These are phyloP conservation scores for Synanthedon formicaeformis DNA, from an alignment of 2,888 invertebrate species.

Conservation along the genomic window DNA sequence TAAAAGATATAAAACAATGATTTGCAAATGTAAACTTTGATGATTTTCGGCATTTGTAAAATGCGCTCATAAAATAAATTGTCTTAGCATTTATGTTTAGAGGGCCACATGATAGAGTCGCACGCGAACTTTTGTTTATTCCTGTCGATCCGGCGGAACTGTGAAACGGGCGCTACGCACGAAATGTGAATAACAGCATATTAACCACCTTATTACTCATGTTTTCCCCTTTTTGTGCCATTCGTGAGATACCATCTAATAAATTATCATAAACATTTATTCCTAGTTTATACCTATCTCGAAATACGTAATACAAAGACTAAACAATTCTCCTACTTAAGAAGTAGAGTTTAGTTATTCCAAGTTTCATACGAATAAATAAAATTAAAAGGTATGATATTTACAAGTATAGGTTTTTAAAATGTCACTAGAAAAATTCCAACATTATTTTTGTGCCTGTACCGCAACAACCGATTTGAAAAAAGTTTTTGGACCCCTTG, in stretches of 20 bases:
- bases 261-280: slow-evolving; percentile 11
- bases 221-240: slow-evolving; percentile 1
- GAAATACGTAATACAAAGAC: too few species aligned
- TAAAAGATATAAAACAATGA: too few species aligned
- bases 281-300: slow-evolving; percentile 8
- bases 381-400: too few species aligned
- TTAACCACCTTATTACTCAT: slow-evolving; percentile 5
- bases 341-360: too few species aligned
- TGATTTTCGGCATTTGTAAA: not conserved
- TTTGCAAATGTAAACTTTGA: not conserved
- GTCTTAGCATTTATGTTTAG: not conserved
- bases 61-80: not conserved
- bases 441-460: too few species aligned
- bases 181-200: slow-evolving; percentile 17
- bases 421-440: too few species aligned
- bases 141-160: slow-evolving; percentile 9
- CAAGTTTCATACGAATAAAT: too few species aligned
- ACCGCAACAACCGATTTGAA: too few species aligned
- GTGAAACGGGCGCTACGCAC: slow-evolving; percentile 18
- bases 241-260: slow-evolving; percentile 3
- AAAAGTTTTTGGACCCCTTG: too few species aligned
- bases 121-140: slow-evolving; percentile 27
- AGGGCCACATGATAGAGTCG: slow-evolving; percentile 6
- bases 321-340: too few species aligned
- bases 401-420: too few species aligned